Evolutionary conservation across 2,797 vertebrate genomes (phyloP), one percentile per base, ranked within the genome.

Genomic region (Macropodus opercularis): DNA sequence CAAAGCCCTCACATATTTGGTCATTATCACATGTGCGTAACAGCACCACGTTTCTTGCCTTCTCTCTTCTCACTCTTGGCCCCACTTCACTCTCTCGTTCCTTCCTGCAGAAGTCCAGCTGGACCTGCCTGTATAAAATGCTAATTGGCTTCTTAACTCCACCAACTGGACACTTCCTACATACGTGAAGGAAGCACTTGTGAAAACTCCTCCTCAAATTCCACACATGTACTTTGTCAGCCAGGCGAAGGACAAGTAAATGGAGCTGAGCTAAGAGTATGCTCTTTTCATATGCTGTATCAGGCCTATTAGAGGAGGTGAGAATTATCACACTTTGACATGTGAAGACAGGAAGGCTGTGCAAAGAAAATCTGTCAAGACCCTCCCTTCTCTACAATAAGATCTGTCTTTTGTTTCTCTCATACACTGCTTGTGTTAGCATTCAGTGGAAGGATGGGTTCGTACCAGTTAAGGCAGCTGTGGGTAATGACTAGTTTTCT

Each of bases 301-400:
- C 29, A 36, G 69, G 70, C 62, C 43, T 71, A 74, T 81, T 81
- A 74, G 44, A 63, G 55, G 58, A 80, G 74, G 75, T 81, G 79
- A 86, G 69, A 87, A 81, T 61, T 78, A 78, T 83, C 65, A 73
- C 52, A 81, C 70, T 65, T 49, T 79, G 60, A 63, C 51, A 77
- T 73, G 69, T 79, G 57, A 79, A 66, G 57, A 48, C 22, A 39
- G 21, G 19, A 66, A 38, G 29, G 40, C 55, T 70, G 52, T 35
- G 58, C 17, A 35, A 55, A 55, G 18, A 62, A 56, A 63, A 62
- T 55, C 47, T 66, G 48, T 72, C 31, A 61, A 38, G 26, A 27
- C 21, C 22, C 49, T 22, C 8, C n/a, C 18, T 10, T 8, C 34
- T 44, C 35, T 53, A 39, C 15, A 15, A 23, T 35, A 19, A 26